These are phyloP conservation scores for Octomys mimax DNA, from an alignment of 2,797 vertebrate species.

Conservation along the genomic window DNA sequence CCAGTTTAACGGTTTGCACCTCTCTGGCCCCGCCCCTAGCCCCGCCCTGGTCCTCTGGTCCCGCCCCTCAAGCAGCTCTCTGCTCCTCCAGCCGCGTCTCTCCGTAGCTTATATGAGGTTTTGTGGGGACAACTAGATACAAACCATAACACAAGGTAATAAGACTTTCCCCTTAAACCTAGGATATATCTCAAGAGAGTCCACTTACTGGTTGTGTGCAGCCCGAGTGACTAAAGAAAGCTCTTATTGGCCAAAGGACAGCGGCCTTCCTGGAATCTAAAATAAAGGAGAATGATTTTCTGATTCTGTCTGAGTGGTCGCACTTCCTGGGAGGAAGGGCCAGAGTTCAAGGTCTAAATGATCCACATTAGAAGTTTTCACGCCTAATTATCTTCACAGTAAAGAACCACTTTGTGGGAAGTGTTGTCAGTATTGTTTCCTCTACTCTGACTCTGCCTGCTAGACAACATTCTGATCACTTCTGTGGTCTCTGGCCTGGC, in stretches of 20 bases:
- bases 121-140: no score
- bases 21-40: no score
- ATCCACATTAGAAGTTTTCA: neutral
- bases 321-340: neutral
- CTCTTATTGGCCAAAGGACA: neutral
- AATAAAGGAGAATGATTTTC: neutral
- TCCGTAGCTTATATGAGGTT: no score
- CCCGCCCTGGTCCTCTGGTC: no score
- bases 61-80: no score
- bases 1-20: no score
- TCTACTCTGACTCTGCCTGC: neutral
- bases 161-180: neutral
- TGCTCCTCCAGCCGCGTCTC: no score
- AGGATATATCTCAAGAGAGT: neutral
- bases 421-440: neutral
- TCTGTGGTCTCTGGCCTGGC: neutral
- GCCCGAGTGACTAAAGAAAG: constrained; percentile 11
- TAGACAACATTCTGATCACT: neutral
- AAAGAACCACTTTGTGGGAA: constrained; percentile 30
- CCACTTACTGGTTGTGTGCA: neutral
- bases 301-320: neutral
- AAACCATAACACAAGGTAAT: no score
- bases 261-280: neutral
- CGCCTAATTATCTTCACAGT: neutral
- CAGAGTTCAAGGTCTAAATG: neutral